Evolutionary conservation across 1,140 invertebrate genomes (phyloP).

Genomic region (Akabosia matsudoensis): DNA sequence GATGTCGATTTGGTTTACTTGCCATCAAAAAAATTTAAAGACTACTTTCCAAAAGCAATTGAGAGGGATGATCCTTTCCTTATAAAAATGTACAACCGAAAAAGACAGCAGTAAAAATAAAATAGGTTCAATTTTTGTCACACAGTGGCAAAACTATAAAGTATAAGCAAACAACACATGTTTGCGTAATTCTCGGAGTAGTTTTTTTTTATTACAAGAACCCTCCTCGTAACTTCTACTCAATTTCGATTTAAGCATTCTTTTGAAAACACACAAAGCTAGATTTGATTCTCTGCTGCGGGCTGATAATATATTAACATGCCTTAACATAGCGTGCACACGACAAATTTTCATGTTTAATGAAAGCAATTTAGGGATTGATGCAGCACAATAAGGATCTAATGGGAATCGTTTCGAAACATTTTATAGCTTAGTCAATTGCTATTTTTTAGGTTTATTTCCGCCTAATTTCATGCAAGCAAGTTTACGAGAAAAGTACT

Average conservation of each 20-base stretch:
- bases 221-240: not conserved
- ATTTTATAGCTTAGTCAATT: not conserved
- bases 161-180: not conserved
- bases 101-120: not conserved
- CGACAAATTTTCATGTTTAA: not conserved
- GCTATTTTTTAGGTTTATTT: constrained; percentile 1
- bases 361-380: not conserved
- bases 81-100: not conserved
- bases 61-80: not conserved
- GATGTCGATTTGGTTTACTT: too few species aligned
- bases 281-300: too few species aligned
- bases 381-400: not conserved
- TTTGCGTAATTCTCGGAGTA: not conserved
- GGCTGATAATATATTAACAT: not conserved
- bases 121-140: not conserved
- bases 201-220: not conserved
- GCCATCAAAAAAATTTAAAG: too few species aligned
- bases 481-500: too few species aligned
- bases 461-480: not conserved
- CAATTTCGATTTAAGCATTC: not conserved
- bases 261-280: not conserved
- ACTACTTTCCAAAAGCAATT: too few species aligned
- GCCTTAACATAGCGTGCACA: not conserved
- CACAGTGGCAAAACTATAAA: not conserved
- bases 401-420: not conserved